These are phyloP conservation scores for Drosophila biarmipes DNA, from an alignment of 1,140 invertebrate genomes.

Conservation along the genomic window DNA sequence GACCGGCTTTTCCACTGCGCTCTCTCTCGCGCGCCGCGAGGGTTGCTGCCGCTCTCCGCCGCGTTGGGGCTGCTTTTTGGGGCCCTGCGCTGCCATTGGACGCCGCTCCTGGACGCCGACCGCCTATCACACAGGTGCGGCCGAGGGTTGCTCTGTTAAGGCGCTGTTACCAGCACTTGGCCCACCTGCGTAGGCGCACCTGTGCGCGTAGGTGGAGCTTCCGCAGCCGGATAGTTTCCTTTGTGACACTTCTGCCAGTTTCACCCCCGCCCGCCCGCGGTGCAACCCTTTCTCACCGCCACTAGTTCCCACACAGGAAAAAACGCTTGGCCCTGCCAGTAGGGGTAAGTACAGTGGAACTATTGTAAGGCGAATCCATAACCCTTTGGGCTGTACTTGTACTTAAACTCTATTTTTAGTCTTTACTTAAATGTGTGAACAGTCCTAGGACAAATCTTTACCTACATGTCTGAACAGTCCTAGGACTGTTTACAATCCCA, in stretches of 20 bases:
- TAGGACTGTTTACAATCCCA: no score
- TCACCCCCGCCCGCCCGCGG: not conserved
- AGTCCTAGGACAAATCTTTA: no score
- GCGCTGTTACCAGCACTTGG: constrained; percentile 17
- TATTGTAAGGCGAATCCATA: not conserved
- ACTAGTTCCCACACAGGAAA: constrained; percentile 19
- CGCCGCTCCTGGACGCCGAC: constrained; percentile 45
- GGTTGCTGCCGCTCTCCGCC: constrained; percentile 59
- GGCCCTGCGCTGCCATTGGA: constrained; percentile 65
- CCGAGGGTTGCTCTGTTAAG: constrained; percentile 42
- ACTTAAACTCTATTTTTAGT: no score
- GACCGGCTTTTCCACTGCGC: constrained; percentile 43
- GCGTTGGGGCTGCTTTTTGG: constrained; percentile 44
- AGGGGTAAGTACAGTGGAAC: not conserved
- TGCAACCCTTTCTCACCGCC: constrained; percentile 12
- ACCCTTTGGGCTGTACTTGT: not conserved
- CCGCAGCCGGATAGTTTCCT: constrained; percentile 8
- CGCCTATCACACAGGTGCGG: constrained; percentile 78
- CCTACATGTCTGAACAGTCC: no score
- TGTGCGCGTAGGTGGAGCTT: constrained; percentile 45
- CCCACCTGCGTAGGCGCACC: constrained; percentile 50
- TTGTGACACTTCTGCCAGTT: not conserved
- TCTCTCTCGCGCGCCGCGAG: constrained; percentile 41
- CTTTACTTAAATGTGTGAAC: no score
- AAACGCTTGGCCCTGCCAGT: not conserved